A percentile compares a stretch with the other conserved stretches of the same genome.
Evolutionary conservation across 1,140 invertebrate species (phyloP).

Genomic region (Drosophila kohkoa): DNA sequence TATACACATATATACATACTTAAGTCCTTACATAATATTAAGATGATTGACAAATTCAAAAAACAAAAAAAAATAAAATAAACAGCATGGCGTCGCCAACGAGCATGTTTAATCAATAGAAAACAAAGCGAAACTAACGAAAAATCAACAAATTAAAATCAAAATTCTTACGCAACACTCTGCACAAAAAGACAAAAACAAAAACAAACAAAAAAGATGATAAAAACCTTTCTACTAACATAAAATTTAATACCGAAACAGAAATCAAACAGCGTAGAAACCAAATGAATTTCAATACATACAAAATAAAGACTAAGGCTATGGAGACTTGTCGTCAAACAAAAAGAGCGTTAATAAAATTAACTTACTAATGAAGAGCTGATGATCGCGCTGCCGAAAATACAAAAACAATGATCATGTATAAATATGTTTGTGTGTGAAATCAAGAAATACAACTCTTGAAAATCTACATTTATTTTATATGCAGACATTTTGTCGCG

Average conservation of each 20-base stretch:
- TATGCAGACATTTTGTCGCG: slow-evolving; percentile 76
- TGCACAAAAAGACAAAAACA: slow-evolving; percentile 19
- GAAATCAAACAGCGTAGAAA: slow-evolving; percentile 41
- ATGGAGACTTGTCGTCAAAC: slow-evolving; percentile 45
- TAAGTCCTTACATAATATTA: slow-evolving; percentile 47
- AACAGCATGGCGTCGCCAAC: slow-evolving; percentile 21
- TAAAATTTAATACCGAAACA: slow-evolving; percentile 40
- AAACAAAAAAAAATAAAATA: slow-evolving; percentile 15
- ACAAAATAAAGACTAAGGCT: slow-evolving; percentile 44
- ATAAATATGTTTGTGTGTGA: slow-evolving; percentile 9
- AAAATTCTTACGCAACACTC: slow-evolving; percentile 63
- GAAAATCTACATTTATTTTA: slow-evolving; percentile 63
- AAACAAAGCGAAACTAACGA: slow-evolving; percentile 40
- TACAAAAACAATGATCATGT: neutral
- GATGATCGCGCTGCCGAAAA: slow-evolving; percentile 61
- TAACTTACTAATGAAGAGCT: slow-evolving; percentile 75
- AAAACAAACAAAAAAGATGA: slow-evolving; percentile 19
- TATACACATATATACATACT: neutral
- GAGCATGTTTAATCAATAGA: slow-evolving; percentile 56
- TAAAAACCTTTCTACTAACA: slow-evolving; percentile 61
- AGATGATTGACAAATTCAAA: slow-evolving; percentile 40
- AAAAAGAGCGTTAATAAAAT: slow-evolving; percentile 73
- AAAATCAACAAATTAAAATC: slow-evolving; percentile 66
- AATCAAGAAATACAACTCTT: slow-evolving; percentile 77
- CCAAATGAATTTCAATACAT: slow-evolving; percentile 50